phyloP scores from a whole-genome alignment of 2,113 vertebrate genomes.

The Lophura nycthemera region DNA sequence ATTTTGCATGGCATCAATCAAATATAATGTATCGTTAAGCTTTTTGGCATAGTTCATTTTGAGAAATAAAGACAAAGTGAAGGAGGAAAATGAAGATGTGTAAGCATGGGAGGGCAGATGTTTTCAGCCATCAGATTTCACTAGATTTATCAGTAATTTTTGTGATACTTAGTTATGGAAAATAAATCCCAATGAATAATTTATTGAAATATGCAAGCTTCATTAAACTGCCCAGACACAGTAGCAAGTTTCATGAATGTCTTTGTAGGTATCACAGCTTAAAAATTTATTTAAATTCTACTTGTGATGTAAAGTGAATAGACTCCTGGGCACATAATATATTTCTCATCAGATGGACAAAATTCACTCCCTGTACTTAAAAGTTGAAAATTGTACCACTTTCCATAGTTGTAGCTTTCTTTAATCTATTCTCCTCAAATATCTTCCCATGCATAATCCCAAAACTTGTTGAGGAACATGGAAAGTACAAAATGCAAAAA shows the following conservation, averaged over 20 bases:
- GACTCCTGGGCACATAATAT: neutral
- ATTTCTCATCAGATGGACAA: neutral
- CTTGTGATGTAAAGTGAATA: neutral
- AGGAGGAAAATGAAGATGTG: conserved; percentile 47
- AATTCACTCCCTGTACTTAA: neutral
- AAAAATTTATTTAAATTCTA: neutral
- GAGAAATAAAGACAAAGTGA: conserved; percentile 58
- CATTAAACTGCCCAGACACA: neutral
- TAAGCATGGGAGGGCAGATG: conserved; percentile 44
- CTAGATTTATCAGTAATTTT: conserved; percentile 48
- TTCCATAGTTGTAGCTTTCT: neutral
- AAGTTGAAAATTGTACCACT: neutral
- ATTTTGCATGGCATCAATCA: conserved; percentile 26
- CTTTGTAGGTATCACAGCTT: conserved; percentile 1
- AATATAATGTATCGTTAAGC: conserved; percentile 16
- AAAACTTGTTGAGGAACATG: neutral
- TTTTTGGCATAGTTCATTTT: conserved; percentile 6
- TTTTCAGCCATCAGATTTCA: conserved; percentile 61
- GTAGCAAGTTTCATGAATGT: neutral
- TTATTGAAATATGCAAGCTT: conserved; percentile 47
- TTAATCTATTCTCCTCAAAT: neutral
- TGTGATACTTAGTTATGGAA: conserved; percentile 51
- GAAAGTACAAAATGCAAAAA: neutral
- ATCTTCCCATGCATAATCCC: neutral
- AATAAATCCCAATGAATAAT: conserved; percentile 61